Base-by-base conservation (phyloP, 2,888 invertebrate species). In the Torymus texanus region DNA sequence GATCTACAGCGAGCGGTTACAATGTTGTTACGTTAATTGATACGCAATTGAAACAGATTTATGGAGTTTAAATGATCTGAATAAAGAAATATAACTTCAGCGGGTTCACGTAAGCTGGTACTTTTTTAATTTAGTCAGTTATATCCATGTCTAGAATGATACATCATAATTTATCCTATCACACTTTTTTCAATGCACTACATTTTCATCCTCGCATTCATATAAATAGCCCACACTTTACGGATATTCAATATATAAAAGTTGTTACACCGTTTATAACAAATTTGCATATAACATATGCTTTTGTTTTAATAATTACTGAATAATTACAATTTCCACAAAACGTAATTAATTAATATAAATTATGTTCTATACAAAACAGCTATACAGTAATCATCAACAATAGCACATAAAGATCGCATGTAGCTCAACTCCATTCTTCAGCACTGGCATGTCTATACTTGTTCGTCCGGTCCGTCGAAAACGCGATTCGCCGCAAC, bases 401-500 rank as follows among this genome's bases (percentile, higher is more conserved):
- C 41, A 41, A 8, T 1, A 41, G 41, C 41, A 8, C 41, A 41
- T 41, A 41, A 41, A 41, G 41, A 41, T 41, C 41, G 41, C 5
- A 8, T 41, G 41, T 41, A 41, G 41, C 41, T 41, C 8, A 41
- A 41, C 41, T 41, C 41, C 41, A 41, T 41, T 41, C 41, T 41
- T 41, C 41, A 41, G 41, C 41, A 8, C 1, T 41, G 0, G 41
- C 41, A 21, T 41, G 41, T 41, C 41, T 41, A 41, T 41, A 41
- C 41, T 41, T 41, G 41, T 8, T 41, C 41, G 41, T 41, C 41
- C 8, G 10, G 41, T 41, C 29, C 59, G 58, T 71, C 41, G 65
- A 71, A 63, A 71, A 24, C 50, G 71, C 13, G 56, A 77, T 65
- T 66, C 70, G 53, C 71, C 70, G 62, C 21, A 58, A 29, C 77